Evolutionary conservation across 2,797 vertebrate species (phyloP), one percentile per base, ranked within the genome.

Genomic region (Eremophila alpestris): DNA sequence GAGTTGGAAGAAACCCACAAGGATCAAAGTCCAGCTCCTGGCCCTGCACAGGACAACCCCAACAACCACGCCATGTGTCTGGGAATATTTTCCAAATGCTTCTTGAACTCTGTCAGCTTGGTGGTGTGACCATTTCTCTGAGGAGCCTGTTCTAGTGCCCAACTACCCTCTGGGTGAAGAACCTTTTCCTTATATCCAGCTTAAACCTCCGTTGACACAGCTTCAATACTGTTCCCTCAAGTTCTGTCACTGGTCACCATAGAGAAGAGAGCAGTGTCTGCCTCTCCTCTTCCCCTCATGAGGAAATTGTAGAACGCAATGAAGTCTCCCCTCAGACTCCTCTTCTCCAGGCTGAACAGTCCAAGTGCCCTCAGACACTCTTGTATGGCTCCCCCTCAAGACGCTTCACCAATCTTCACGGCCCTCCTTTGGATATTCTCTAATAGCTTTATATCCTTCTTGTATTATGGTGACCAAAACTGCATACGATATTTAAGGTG

Each of bases 291-390:
- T 51, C 27, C 27, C 13, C 29, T 64, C 32, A 43, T 2, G 4
- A 64, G 27, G 36, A 49, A 60, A 19, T 26, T 60, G 48, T 23
- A 67, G 21, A 32, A 8, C 41, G 30, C 13, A 32, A 14, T 11
- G 54, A 74, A 13, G 11, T 32, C 8, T 41, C 18, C 15, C 30
- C 26, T 54, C 41, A 54, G 15, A 20, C 2, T 60, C 40, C 41
- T 52, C 20, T 60, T 40, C 9, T 81, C 10, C 30, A 55, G 26
- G 13, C 26, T 74, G 30, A 54, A 27, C 48, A 67, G 21, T 32
- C 7, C 54, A 74, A 48, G 34, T 32, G 46, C 3, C 21, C 22
- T 54, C 34, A 67, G 21, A 7, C 0, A 0, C 18, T 71, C 22
- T 60, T 30, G 22, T 23, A 32, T 1, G 2, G 11, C 15, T 54